phyloP scores from a whole-genome alignment of 2,113 vertebrate species.

The Corvus moneduloides region DNA sequence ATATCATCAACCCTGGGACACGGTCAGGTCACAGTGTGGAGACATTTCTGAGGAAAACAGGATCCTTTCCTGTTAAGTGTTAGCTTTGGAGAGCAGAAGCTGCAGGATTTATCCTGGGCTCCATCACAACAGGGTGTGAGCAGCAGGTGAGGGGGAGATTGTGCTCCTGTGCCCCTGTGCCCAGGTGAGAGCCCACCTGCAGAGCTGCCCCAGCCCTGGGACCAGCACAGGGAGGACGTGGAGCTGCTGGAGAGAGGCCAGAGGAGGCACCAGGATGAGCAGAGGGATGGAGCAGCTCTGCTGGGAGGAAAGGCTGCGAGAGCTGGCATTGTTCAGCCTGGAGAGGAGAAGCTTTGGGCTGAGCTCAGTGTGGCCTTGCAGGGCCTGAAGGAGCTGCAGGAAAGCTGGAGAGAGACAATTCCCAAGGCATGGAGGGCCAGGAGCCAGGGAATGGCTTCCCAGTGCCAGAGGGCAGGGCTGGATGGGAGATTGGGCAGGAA shows the following conservation, averaged over 20 bases:
- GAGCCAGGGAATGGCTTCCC: background rate
- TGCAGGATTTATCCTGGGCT: background rate
- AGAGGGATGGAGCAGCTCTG: too few relatives aligned
- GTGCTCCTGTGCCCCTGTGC: background rate
- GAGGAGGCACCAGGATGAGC: too few relatives aligned
- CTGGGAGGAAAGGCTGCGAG: too few relatives aligned
- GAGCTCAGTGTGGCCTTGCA: too few relatives aligned
- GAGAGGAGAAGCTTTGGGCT: too few relatives aligned
- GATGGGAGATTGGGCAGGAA: background rate
- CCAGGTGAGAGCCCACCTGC: background rate
- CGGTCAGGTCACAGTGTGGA: too few relatives aligned
- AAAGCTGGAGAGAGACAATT: too few relatives aligned
- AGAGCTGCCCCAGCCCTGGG: background rate
- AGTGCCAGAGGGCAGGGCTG: too few relatives aligned
- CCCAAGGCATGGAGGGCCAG: background rate
- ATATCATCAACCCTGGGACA: accelerated
- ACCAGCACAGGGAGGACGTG: too few relatives aligned
- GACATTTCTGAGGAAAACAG: background rate
- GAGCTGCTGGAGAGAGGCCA: too few relatives aligned
- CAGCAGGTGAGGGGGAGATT: background rate
- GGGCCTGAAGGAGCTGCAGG: too few relatives aligned
- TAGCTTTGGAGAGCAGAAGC: background rate
- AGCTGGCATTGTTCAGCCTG: too few relatives aligned
- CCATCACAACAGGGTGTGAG: background rate
- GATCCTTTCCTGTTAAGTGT: background rate